Evolutionary conservation across 2,797 vertebrate genomes (phyloP).

Genomic region (Nyctibius grandis): DNA sequence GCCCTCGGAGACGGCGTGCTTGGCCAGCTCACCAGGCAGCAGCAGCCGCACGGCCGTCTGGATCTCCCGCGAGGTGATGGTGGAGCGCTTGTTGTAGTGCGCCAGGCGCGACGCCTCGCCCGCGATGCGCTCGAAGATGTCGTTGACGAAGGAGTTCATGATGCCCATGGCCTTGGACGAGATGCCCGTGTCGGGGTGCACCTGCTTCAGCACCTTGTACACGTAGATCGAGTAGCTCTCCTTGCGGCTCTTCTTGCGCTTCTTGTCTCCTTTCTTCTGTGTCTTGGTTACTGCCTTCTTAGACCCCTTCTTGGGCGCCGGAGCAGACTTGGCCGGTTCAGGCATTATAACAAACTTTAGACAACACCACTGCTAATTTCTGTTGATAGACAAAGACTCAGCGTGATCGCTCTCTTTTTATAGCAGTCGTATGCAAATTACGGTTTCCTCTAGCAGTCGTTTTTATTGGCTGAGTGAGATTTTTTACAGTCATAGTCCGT

Average conservation of each 20-base stretch:
- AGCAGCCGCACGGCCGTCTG: conserved; percentile 79
- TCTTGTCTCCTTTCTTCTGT: conserved; percentile 31
- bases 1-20: conserved; percentile 81
- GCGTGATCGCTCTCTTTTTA: neutral
- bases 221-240: neutral
- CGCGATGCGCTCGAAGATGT: conserved; percentile 66
- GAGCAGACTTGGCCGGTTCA: neutral
- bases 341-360: neutral
- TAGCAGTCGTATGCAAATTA: neutral
- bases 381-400: too few species aligned
- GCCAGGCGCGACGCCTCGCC: conserved; percentile 77
- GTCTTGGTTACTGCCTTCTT: conserved; percentile 26
- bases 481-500: rapidly evolving
- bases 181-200: conserved; percentile 57
- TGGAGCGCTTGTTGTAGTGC: conserved; percentile 82
- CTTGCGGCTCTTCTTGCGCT: conserved; percentile 17
- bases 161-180: conserved; percentile 62
- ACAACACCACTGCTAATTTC: too few species aligned
- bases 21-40: conserved; percentile 76
- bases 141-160: conserved; percentile 67
- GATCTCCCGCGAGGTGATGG: conserved; percentile 82
- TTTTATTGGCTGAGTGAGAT: neutral
- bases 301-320: neutral
- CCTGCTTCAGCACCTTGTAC: conserved; percentile 64
- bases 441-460: rapidly evolving